Evolutionary conservation across 2,113 vertebrate species (phyloP), one percentile per base, ranked within the genome.

Genomic region (Entomyzon cyanotis): DNA sequence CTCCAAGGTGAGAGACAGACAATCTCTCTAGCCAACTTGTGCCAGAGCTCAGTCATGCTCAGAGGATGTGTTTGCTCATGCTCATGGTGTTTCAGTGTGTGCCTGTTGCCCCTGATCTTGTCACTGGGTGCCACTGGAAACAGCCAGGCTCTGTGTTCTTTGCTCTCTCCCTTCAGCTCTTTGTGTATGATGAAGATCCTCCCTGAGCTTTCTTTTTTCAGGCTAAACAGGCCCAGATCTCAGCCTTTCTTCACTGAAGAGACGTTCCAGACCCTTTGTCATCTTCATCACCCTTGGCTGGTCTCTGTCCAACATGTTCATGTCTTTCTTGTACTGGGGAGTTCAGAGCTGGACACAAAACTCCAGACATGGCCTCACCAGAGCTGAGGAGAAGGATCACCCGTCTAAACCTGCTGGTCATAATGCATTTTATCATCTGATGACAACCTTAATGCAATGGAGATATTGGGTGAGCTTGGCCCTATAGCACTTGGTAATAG

Each of bases 241-340:
- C 27, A 70, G 56, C 15, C 31, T 39, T 80, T 84, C 44, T 31
- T 50, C 37, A 58, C 0, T 3, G n/a, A 31, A 76, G 19, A 68
- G 39, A 63, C 2, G 3, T 31, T 73, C 25, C 47, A 68, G 39
- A 27, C 7, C 8, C n/a, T 41, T 75, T 56, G 55, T 13, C 21
- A 53, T 17, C 9, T 73, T 50, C 1, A 0, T 12, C 0, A 1
- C 46, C n/a, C 37, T 79, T 68, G 20, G 6, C 21, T 63, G 2
- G 2, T 24, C 1, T 73, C 11, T 71, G 28, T 64, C 39, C n/a
- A 63, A 7, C 18, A 41, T 2, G 13, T 7, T 42, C 7, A 10
- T 6, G 3, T 22, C 12, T 65, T 9, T 86, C 21, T 35, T 44
- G 19, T 41, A 55, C 19, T 46, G n/a, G 17, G 47, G 13, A 84